A percentile compares a stretch with the other conserved stretches of the same genome.
Evolutionary conservation across 2,113 vertebrate species (phyloP).

Genomic region (Noctilio leporinus): DNA sequence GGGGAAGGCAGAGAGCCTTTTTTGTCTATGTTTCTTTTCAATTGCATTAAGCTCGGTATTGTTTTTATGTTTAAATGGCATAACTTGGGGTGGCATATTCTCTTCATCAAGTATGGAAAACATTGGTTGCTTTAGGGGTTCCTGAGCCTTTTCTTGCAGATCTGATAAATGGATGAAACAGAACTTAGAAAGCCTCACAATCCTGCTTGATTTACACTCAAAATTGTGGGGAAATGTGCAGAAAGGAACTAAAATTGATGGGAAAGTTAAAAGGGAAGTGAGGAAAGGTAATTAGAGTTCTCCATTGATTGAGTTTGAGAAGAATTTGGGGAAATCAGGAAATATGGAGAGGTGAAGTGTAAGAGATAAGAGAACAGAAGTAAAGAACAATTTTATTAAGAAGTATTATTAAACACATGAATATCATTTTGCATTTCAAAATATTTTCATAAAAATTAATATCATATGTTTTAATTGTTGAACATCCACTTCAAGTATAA

Average conservation of each 20-base stretch:
- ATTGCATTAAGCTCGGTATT: background rate
- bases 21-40: background rate
- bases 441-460: background rate
- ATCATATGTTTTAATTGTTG: background rate
- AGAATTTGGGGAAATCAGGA: background rate
- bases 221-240: background rate
- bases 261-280: accelerated
- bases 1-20: background rate
- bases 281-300: background rate
- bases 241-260: background rate
- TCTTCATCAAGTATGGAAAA: background rate
- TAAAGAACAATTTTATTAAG: background rate
- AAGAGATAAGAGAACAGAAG: background rate
- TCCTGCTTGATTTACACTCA: background rate
- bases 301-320: background rate
- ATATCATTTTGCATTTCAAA: background rate
- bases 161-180: background rate
- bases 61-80: background rate
- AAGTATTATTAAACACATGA: background rate
- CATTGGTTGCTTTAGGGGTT: background rate
- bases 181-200: background rate
- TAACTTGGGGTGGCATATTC: background rate
- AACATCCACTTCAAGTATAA: background rate
- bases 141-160: background rate
- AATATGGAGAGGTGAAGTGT: background rate